phyloP scores from a whole-genome alignment of 1,140 invertebrate genomes.

The Papilio machaon region DNA sequence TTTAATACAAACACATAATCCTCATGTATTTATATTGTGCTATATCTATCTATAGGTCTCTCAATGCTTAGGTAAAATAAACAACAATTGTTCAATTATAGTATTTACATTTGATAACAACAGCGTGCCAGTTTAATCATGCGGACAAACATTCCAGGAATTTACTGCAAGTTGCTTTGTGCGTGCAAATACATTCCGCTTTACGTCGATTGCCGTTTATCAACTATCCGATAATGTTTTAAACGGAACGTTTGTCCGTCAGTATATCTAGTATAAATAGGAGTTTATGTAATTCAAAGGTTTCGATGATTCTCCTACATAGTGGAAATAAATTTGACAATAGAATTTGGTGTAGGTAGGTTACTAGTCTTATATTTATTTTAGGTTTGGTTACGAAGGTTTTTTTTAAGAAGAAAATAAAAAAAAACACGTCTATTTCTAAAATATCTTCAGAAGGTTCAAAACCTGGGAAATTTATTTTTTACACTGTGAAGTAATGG shows the following conservation, averaged over 20 bases:
- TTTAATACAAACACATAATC: neutral
- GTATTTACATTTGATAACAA: conserved; percentile 6
- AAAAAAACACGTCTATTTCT: no score
- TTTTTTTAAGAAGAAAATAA: no score
- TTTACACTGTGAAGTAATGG: no score
- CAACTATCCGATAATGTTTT: neutral
- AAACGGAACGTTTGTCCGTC: neutral
- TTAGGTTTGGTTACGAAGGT: no score
- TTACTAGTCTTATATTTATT: no score
- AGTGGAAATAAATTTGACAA: no score
- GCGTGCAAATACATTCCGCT: neutral
- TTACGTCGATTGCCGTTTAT: neutral
- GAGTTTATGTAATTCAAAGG: neutral
- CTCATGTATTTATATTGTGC: neutral
- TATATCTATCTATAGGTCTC: neutral
- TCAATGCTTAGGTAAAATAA: neutral
- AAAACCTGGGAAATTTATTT: neutral
- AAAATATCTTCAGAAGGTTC: neutral
- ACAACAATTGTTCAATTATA: conserved; percentile 1
- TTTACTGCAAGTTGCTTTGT: neutral
- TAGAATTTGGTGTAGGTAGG: no score
- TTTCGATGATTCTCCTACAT: no score
- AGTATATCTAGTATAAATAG: neutral
- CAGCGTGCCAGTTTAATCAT: conserved; percentile 9
- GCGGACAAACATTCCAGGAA: conserved; percentile 20